Percentiles rank a stretch among this genome's conserved stretches.
These are phyloP conservation scores for Cariama cristata DNA, from an alignment of 2,113 vertebrate species.

Conservation along the genomic window DNA sequence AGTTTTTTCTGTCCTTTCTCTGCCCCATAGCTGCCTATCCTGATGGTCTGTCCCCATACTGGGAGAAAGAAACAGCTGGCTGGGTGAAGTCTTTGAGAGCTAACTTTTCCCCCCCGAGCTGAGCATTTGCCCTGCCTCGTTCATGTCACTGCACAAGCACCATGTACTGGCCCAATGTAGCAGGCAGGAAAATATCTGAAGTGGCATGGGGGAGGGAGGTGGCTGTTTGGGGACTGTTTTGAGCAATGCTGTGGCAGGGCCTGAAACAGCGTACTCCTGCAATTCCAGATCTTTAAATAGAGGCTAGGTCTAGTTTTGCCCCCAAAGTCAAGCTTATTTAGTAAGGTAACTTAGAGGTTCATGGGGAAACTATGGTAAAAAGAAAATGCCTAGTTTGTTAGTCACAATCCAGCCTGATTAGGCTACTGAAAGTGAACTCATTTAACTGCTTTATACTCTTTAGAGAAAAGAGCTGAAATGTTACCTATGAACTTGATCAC, in stretches of 20 bases:
- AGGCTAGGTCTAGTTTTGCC: background rate
- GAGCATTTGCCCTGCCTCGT: background rate
- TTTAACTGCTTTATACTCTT: background rate
- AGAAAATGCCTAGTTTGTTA: background rate
- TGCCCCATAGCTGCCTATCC: background rate
- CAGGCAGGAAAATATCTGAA: background rate
- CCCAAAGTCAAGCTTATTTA: background rate
- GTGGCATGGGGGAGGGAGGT: background rate
- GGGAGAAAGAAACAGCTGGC: background rate
- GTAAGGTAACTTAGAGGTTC: background rate
- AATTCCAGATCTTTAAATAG: background rate
- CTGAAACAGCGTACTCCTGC: background rate
- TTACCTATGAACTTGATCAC: background rate
- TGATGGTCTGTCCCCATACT: background rate
- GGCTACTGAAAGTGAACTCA: background rate
- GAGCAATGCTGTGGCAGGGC: background rate
- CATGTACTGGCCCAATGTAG: background rate
- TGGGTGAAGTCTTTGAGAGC: background rate
- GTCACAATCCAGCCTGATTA: background rate
- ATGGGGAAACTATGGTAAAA: background rate
- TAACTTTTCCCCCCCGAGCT: background rate
- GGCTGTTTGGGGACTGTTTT: background rate
- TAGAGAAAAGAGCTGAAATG: background rate
- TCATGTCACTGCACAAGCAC: background rate
- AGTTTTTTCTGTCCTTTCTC: background rate